phyloP scores from a whole-genome alignment of 2,797 vertebrate species.

The Acrocephalus scirpaceus region DNA sequence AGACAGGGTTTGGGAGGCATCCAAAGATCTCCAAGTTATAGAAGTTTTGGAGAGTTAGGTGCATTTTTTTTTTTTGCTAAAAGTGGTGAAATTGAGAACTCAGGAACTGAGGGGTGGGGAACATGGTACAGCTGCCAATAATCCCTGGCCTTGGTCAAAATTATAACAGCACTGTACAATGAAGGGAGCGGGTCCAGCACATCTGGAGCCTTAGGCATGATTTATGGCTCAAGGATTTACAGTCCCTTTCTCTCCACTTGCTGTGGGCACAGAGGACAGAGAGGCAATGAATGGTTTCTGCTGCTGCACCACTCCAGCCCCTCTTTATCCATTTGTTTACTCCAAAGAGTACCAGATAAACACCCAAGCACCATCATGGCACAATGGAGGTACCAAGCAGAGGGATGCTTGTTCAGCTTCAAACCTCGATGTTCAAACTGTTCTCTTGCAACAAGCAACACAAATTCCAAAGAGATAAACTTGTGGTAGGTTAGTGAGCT shows the following conservation, averaged over 20 bases:
- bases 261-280: not conserved
- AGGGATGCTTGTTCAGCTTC: not conserved
- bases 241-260: not conserved
- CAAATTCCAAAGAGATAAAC: not conserved
- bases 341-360: not conserved
- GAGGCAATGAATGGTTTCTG: not conserved
- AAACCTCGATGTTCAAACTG: fast-evolving
- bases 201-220: not conserved
- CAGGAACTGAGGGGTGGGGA: not conserved
- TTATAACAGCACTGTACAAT: not conserved
- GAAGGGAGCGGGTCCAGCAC: not conserved
- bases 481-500: not conserved
- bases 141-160: not conserved
- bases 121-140: not conserved
- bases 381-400: not conserved
- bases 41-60: not conserved
- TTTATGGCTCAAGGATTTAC: not conserved
- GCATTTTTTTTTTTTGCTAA: not conserved
- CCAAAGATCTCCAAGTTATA: not conserved
- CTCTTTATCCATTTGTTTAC: not conserved
- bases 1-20: constrained; percentile 18
- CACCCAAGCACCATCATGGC: fast-evolving
- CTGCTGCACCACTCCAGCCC: not conserved
- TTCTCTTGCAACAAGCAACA: not conserved
- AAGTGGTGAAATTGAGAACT: not conserved